Evolutionary conservation across 2,113 vertebrate genomes (phyloP), one percentile per base, ranked within the genome.

Genomic region (Nesoenas mayeri): DNA sequence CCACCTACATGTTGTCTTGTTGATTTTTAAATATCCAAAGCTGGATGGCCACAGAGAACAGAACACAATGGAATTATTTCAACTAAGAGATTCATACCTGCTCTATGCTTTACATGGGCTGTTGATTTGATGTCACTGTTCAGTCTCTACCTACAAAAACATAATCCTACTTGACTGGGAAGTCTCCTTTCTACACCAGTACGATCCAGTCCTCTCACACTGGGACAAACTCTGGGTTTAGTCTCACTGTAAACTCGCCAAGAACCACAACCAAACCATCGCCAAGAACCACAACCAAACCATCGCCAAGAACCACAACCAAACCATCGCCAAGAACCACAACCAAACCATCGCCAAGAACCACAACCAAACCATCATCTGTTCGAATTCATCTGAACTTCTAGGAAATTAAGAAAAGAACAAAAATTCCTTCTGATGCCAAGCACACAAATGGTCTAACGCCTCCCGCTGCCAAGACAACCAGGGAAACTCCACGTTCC

Each of bases 191-290:
- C 15, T 34, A 1, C 2, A 18, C 36, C 36, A 2, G 13, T 6
- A 0, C 0, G 21, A 74, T 31, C 40, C 36, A 40, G 3, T 6
- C 40, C 14, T 17, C 29, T 15, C 42, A 24, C 3, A 26, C 29
- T 6, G 21, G 15, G 58, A 85, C 28, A 29, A 83, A 58, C 15
- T 22, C 28, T 4, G 21, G 28, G 48, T 71, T 90, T 24, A 28
- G 5, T 14, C 29, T 82, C 75, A 40, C 36, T 44, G 36, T 13
- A 12, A 90, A 56, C 69, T 25, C 83, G 84, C 51, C 60, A 74
- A 34, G 6, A 91, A 47, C 57, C 61, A 61, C 70, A 53, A 13
- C 29, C 15, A 12, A 90, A 56, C 69, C 24, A 12, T 25, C 83
- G 84, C 51, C 60, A 74, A 34, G 6, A 91, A 47, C 57, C 61